These are phyloP conservation scores for Platysternon megacephalum DNA, from an alignment of 2,113 vertebrate genomes.

Conservation along the genomic window DNA sequence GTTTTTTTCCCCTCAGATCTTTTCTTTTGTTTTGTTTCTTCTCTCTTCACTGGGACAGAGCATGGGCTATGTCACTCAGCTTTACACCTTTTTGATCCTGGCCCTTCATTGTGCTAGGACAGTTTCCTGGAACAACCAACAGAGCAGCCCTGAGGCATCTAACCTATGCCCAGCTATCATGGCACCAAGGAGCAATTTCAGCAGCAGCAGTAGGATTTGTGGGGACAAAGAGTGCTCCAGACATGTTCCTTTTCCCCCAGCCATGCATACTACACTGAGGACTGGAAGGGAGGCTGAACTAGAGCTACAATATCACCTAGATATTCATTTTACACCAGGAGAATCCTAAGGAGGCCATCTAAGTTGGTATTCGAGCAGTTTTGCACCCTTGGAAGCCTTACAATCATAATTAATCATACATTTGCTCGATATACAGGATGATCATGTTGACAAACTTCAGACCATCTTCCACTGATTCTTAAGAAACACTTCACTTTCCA, in stretches of 20 bases:
- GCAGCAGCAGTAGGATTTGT: neutral
- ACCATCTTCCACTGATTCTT: slow-evolving; percentile 18
- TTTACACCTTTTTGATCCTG: neutral
- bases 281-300: neutral
- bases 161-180: neutral
- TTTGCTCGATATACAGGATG: slow-evolving; percentile 14
- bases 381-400: neutral
- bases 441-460: slow-evolving; percentile 24
- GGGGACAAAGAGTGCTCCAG: neutral
- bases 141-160: neutral
- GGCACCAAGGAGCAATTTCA: neutral
- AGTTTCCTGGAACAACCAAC: neutral
- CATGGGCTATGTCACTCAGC: neutral
- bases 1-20: neutral
- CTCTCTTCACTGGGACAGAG: rapidly evolving
- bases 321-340: neutral
- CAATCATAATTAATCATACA: slow-evolving; percentile 42
- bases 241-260: neutral
- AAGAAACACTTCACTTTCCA: neutral
- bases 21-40: neutral
- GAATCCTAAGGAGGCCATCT: neutral
- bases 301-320: neutral
- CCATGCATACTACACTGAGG: neutral
- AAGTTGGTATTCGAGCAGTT: neutral
- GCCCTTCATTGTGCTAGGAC: neutral